Evolutionary conservation across 2,113 vertebrate species (phyloP).

Genomic region (Nyctereutes procyonoides): DNA sequence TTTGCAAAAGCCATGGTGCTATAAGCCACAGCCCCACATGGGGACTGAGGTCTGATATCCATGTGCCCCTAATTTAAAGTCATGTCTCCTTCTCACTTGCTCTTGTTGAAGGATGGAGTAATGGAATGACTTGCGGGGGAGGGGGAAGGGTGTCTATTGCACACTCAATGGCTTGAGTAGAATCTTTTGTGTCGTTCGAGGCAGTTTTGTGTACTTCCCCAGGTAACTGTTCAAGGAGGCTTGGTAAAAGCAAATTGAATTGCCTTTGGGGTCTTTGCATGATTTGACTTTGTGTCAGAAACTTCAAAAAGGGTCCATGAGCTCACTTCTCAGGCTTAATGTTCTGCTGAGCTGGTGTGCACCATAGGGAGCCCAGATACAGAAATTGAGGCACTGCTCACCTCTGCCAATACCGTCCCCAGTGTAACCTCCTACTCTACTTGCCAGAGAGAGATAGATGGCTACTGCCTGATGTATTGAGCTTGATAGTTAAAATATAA

Average conservation of each 20-base stretch:
- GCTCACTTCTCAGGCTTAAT: constrained; percentile 46
- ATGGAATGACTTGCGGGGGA: not conserved
- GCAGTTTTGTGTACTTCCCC: not conserved
- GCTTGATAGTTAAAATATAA: constrained; percentile 81
- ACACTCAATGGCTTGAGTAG: not conserved
- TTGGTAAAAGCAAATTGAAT: constrained; percentile 5
- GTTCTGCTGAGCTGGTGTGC: not conserved
- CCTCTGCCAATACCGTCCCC: not conserved
- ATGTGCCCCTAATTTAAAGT: not conserved
- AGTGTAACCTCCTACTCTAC: not conserved
- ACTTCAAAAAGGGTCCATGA: constrained; percentile 31
- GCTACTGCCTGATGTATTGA: constrained; percentile 76
- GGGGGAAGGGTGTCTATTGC: not conserved
- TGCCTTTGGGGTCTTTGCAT: constrained; percentile 29
- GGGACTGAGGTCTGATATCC: not conserved
- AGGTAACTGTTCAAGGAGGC: not conserved
- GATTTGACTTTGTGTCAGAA: constrained; percentile 62
- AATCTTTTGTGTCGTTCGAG: not conserved
- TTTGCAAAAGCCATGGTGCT: not conserved
- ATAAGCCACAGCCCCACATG: not conserved
- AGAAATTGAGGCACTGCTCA: constrained; percentile 2
- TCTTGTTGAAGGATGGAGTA: not conserved
- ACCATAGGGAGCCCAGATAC: not conserved
- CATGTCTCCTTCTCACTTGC: not conserved
- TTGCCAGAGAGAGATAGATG: constrained; percentile 72